Percentiles rank a stretch among this genome's conserved stretches.
phyloP scores from a whole-genome alignment of 2,113 vertebrate species.

The Albula goreensis region DNA sequence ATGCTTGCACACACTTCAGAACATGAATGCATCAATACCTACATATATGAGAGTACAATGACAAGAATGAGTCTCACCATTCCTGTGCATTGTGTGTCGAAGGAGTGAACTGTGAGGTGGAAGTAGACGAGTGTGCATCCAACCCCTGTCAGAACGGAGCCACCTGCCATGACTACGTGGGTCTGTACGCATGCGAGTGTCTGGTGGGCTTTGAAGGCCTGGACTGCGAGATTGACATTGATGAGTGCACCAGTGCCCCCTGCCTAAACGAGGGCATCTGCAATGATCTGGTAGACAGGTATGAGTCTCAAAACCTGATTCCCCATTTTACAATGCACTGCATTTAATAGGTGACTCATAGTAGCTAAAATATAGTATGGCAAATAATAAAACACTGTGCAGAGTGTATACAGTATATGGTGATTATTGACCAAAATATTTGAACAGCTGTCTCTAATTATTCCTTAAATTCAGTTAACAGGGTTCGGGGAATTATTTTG shows the following conservation, averaged over 20 bases:
- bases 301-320: constrained; percentile 22
- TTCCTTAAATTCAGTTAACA: too few relatives aligned
- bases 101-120: constrained; percentile 88
- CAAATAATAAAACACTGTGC: too few relatives aligned
- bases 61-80: not conserved
- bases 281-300: constrained; percentile 82
- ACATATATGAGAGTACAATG: not conserved
- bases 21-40: not conserved
- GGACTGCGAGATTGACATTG: constrained; percentile 80
- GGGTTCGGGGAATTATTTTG: too few relatives aligned
- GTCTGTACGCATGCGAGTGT: constrained; percentile 82
- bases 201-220: constrained; percentile 74
- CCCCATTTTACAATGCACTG: not conserved
- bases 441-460: too few relatives aligned
- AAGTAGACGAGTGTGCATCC: constrained; percentile 86
- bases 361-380: too few relatives aligned
- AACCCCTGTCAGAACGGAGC: constrained; percentile 85
- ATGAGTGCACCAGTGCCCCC: constrained; percentile 85
- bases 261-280: constrained; percentile 79
- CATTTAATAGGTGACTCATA: too few relatives aligned
- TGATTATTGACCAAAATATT: too few relatives aligned
- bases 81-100: constrained; percentile 10
- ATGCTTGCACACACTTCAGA: too few relatives aligned
- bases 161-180: constrained; percentile 79
- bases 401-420: too few relatives aligned